Percentiles rank a stretch among this genome's conserved stretches.
phyloP scores from a whole-genome alignment of 2,888 invertebrate species.

The Drosophila peninsularis region DNA sequence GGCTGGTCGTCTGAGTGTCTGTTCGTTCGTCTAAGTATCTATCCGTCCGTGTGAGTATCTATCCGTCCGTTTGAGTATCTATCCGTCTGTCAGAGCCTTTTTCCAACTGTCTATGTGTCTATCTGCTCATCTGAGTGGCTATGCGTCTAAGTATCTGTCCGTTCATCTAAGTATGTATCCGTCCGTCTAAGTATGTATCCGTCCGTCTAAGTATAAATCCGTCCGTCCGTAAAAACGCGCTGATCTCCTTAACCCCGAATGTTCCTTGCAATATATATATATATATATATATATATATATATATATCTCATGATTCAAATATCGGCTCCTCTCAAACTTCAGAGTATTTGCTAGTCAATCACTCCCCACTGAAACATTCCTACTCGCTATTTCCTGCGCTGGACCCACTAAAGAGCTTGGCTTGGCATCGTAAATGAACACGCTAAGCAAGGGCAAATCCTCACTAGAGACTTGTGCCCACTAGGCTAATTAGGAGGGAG shows the following conservation, averaged over 20 bases:
- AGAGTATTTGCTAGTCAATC: neutral
- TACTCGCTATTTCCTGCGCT: neutral
- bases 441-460: slow-evolving; percentile 70
- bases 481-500: slow-evolving; percentile 26
- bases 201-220: neutral
- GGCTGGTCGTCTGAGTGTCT: no score
- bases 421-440: slow-evolving; percentile 68
- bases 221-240: neutral
- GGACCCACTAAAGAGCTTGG: slow-evolving; percentile 6
- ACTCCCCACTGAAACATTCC: neutral
- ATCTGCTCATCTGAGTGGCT: no score
- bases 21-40: no score
- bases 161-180: neutral
- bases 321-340: neutral
- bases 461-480: slow-evolving; percentile 24
- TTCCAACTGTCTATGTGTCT: no score
- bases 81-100: no score
- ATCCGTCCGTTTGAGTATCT: no score
- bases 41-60: no score
- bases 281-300: no score
- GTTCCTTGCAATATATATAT: no score
- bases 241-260: no score
- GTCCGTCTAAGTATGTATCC: neutral
- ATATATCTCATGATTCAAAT: neutral
- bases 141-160: neutral